Evolutionary conservation across 2,797 vertebrate species (phyloP), one percentile per base, ranked within the genome.

Genomic region (Avahi laniger): DNA sequence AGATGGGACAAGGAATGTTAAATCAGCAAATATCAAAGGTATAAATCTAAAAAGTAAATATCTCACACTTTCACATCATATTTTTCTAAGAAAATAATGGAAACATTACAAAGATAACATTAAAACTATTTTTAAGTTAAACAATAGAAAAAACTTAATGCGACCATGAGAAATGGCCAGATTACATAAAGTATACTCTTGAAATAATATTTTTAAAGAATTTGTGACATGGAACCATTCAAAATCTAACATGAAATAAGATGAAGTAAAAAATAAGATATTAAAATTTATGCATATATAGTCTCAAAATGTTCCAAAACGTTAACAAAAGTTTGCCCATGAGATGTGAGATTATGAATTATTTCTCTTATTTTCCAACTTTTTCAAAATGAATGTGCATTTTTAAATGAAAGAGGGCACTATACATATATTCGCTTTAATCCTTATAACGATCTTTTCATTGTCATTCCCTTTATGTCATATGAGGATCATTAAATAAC

Each of bases 201-300:
- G 83, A 75, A 87, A 67, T 70, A 79, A 52, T 82, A 38, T 35
- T 63, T 95, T 81, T 88, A 28, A 85, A 97, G 24, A 90, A 76
- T 83, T 28, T 76, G 24, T 91, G 15, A 52, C 13, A 50, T 33
- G 5, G 12, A 70, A 61, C 28, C 9, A 12, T 72, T 94, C 35
- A 83, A 87, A 86, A 33, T 69, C 59, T 15, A 94, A 81, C 8
- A 85, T 1, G 80, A 46, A 41, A 59, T 65, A 93, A 76, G 11
- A 82, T 79, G 30, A 93, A 65, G 13, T 59, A 72, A 92, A 87
- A 63, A 89, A 65, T 2, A 85, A 4, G 11, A 52, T 38, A 46
- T 59, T 91, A 50, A 92, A 91, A 61, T 84, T 33, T 76, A 63
- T 38, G 17, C 17, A 76, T 61, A 28, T 41, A 26, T 33, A 17